A percentile compares a stretch with the other conserved stretches of the same genome.
Conservation (phyloP, 2,113 vertebrate species). For the Odontophorus gujanensis region DNA sequence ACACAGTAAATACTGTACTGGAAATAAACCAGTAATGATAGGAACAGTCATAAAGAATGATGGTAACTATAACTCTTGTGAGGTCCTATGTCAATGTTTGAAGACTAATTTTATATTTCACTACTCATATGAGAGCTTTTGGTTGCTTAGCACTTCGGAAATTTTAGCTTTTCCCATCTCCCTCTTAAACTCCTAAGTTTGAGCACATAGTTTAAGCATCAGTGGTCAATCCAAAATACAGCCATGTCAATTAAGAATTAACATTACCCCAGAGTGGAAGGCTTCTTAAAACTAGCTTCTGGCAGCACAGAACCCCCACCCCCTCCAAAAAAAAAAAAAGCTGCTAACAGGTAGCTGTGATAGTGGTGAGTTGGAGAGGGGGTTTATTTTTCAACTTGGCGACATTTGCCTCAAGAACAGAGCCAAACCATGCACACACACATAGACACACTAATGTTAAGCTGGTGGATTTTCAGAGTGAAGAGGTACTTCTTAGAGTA, state of each 20-base stretch:
- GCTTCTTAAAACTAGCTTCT: neutral
- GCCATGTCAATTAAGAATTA: neutral
- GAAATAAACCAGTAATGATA: neutral
- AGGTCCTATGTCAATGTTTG: neutral
- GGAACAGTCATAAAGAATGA: neutral
- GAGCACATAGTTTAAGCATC: neutral
- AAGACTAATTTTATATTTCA: constrained; percentile 1
- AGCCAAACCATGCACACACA: neutral
- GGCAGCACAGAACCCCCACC: neutral
- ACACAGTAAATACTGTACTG: neutral
- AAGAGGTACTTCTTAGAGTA: neutral
- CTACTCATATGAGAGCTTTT: neutral
- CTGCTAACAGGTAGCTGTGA: neutral
- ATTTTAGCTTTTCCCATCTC: neutral
- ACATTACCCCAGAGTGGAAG: neutral
- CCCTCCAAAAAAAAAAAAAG: neutral
- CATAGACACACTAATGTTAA: neutral
- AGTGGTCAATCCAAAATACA: neutral
- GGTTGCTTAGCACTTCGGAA: neutral
- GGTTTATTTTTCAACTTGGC: constrained; percentile 14
- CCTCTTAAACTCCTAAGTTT: neutral
- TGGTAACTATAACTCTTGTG: neutral
- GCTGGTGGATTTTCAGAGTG: constrained; percentile 13
- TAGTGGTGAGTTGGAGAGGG: neutral
- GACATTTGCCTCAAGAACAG: neutral